Evolutionary conservation across 2,888 invertebrate genomes (phyloP), one percentile per base, ranked within the genome.

Genomic region (Coelopa pilipes): DNA sequence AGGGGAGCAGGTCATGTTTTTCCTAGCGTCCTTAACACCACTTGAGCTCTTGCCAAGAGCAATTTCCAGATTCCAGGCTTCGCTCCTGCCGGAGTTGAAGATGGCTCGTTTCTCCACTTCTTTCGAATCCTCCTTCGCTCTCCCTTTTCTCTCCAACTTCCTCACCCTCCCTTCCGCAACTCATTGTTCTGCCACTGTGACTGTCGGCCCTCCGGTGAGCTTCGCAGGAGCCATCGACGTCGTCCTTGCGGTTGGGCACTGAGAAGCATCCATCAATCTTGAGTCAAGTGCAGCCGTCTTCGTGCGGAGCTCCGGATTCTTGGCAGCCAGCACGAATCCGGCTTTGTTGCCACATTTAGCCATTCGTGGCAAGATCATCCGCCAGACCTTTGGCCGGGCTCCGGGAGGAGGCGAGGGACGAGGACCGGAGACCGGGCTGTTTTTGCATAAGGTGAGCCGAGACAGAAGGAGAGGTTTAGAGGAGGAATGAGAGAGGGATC

Each of bases 51-150:
- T 78, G 81, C 80, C 82, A 81, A 81, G 77, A 80, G 78, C 79
- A 80, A 79, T 81, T 79, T 80, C 77, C 73, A 79, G 80, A 80
- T 82, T 81, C 81, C 77, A 79, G 73, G 78, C 80, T 79, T 80
- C 79, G 78, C 78, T 50, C 47, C 12, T 75, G 73, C 68, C 34
- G 34, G 34, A 34, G 34, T 34, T 34, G 53, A n/a, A 53, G 53
- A 53, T 53, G 10, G 53, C 53, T 13, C 53, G 53, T 19, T 7
- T 17, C 59, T 17, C 21, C 57, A 57, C n/a, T 12, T 13, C 62
- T 34, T 34, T 34, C 34, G 12, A 1, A 13, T 4, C 34, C 13
- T 21, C 34, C 1, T 45, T 65, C 46, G 46, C 19, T 65, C 46
- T 65, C 17, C 34, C 7, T 7, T 34, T 7, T 34, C 34, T 7